Base-by-base conservation (phyloP, 2,113 vertebrate genomes). In the Amazona guildingii region DNA sequence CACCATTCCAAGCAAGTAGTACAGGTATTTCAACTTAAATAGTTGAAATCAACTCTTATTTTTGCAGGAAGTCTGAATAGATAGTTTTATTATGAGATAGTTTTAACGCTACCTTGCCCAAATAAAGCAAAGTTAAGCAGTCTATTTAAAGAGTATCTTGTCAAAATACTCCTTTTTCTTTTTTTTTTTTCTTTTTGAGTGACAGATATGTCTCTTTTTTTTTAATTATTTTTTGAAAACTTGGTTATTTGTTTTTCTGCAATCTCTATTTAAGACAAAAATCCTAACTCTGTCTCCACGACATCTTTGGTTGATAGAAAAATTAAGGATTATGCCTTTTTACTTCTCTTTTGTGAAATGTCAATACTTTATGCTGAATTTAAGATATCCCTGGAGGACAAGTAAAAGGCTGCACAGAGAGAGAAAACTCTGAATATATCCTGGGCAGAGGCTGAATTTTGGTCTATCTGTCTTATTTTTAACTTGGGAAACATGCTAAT, bases 261-360 rank as follows among this genome's bases (percentile, higher is more conserved):
- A 44, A 78, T 79, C 43, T 51, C 28, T 94, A 27, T 55, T 86
- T 69, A 95, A 83, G 69, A 52, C 46, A 64, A 63, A 48, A 69
- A 6, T 43, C 25, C 12, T 24, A 43, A 66, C 49, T 95, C 67
- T 76, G 33, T 67, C 54, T 88, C 51, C 44, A 61, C 33, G 82
- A 54, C n/a, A 37, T 43, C 28, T 82, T 94, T 72, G 59, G 44
- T 92, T 72, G 59, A 48, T 20, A 7, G 20, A 83, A 95, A 93
- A 89, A 79, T 64, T 83, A 76, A 87, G 31, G 17, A 74, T 76
- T 78, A 31, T 83, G 29, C 35, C n/a, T 97, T 97, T 94, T 74
- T 91, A 73, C 79, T 94, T 90, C 24, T 86, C 52, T 95, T 96
- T 95, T 94, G 70, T 95, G 88, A 95, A 97, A 92, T 87, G 93